Evolutionary conservation across 2,888 invertebrate genomes (phyloP), one percentile per base, ranked within the genome.

Genomic region (Cerceris rybyensis): DNA sequence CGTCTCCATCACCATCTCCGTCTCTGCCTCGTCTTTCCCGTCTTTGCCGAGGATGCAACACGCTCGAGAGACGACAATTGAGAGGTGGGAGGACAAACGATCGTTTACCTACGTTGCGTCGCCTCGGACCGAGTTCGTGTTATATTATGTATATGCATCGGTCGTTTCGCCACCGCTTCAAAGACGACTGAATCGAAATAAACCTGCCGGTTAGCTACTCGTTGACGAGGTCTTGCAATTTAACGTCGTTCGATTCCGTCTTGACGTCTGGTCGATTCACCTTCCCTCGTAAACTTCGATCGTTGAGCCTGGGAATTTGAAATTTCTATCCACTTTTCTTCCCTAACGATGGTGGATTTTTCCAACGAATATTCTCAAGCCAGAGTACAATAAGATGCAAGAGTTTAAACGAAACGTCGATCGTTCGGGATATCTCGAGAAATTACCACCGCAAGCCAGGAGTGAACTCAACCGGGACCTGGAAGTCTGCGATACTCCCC

Each of bases 71-170:
- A 87, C 91, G 86, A 87, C 91, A 90, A 91, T 91, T 87, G 89
- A 87, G 76, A 89, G 82, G 91, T 91, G 90, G 91, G 91, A 90
- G 91, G 91, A 90, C 88, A 89, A 90, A 89, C 88, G 90, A 91
- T 81, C 90, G 84, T 90, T 90, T 90, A 89, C 89, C 90, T 90
- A 90, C 88, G 88, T 89, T 28, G 83, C 57, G 75, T 79, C 80
- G 80, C 80, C 65, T 72, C 77, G 65, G 55, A 55, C 17, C 60
- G 65, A n/a, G 42, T 60, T 46, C 61, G 64, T 54, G 55, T 72
- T 70, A 60, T 42, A 70, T 80, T 64, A 67, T 72, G 60, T 67
- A 58, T 78, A 70, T 61, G 55, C 76, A 67, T 70, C 69, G 46
- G 60, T 61, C 60, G 60, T 83, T 85, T 70, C 70, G 70, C 64